A percentile compares a stretch with the other conserved stretches of the same genome.
These are phyloP conservation scores for Dunckerocampus dactyliophorus DNA, from an alignment of 2,113 vertebrate species.

Conservation along the genomic window DNA sequence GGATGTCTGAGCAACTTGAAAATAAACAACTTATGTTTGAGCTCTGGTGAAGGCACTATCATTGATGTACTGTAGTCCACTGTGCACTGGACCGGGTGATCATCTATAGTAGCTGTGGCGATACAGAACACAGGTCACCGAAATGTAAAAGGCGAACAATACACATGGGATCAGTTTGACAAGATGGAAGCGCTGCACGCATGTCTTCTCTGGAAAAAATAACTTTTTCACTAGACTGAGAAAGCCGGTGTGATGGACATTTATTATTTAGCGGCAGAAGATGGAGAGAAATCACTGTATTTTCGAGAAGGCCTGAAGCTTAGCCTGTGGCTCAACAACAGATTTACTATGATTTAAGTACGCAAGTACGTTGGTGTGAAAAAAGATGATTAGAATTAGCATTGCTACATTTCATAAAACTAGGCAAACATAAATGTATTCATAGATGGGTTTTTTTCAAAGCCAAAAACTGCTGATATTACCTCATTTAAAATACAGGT, in stretches of 20 bases:
- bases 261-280: constrained; percentile 68
- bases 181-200: constrained; percentile 26
- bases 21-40: constrained; percentile 9
- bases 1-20: constrained; percentile 12
- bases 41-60: constrained; percentile 69
- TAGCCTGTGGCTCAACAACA: constrained; percentile 35
- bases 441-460: constrained; percentile 29
- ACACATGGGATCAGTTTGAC: constrained; percentile 48
- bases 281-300: constrained; percentile 54
- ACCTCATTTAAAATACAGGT: no score
- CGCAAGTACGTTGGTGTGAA: constrained; percentile 41
- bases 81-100: constrained; percentile 40
- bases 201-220: constrained; percentile 37
- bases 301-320: constrained; percentile 42
- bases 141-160: constrained; percentile 39
- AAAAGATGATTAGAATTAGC: constrained; percentile 54
- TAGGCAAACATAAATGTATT: constrained; percentile 26
- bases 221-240: constrained; percentile 37
- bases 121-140: constrained; percentile 50
- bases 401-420: constrained; percentile 28
- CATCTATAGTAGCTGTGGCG: constrained; percentile 33
- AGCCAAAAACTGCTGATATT: constrained; percentile 5
- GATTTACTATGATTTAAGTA: constrained; percentile 39
- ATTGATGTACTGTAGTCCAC: constrained; percentile 38
- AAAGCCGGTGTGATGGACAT: constrained; percentile 58